Conservation (phyloP, 2,888 invertebrate genomes). For the Ligdia adustata region DNA sequence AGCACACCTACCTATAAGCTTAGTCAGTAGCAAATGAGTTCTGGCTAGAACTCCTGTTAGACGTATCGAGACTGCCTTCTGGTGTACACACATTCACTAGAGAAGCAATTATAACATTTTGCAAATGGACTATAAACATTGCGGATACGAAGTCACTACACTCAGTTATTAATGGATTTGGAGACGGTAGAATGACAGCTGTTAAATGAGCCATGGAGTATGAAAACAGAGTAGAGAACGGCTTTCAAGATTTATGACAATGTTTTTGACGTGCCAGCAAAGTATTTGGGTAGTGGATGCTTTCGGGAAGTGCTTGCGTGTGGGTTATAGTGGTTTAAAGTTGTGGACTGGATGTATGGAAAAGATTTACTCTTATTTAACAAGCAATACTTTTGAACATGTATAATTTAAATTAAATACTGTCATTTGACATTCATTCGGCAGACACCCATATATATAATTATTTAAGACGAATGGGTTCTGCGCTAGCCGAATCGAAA, state of each 20-base stretch:
- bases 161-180: slow-evolving; percentile 28
- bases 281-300: neutral
- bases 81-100: neutral
- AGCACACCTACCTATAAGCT: too few species aligned
- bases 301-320: neutral
- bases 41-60: neutral
- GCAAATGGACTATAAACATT: slow-evolving; percentile 61
- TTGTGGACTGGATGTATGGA: too few species aligned
- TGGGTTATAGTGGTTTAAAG: slow-evolving; percentile 1
- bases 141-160: slow-evolving; percentile 34
- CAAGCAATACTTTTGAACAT: too few species aligned
- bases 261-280: slow-evolving; percentile 11
- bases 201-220: slow-evolving; percentile 17
- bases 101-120: slow-evolving; percentile 55
- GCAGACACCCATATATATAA: too few species aligned
- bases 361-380: too few species aligned
- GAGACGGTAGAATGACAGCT: slow-evolving; percentile 14
- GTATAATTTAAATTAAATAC: too few species aligned
- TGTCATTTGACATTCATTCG: too few species aligned
- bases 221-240: slow-evolving; percentile 16
- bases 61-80: neutral
- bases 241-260: slow-evolving; percentile 15
- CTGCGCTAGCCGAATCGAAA: too few species aligned
- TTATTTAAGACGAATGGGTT: too few species aligned
- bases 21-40: too few species aligned